phyloP scores from a whole-genome alignment of 2,113 vertebrate genomes.

The Fregata magnificens region DNA sequence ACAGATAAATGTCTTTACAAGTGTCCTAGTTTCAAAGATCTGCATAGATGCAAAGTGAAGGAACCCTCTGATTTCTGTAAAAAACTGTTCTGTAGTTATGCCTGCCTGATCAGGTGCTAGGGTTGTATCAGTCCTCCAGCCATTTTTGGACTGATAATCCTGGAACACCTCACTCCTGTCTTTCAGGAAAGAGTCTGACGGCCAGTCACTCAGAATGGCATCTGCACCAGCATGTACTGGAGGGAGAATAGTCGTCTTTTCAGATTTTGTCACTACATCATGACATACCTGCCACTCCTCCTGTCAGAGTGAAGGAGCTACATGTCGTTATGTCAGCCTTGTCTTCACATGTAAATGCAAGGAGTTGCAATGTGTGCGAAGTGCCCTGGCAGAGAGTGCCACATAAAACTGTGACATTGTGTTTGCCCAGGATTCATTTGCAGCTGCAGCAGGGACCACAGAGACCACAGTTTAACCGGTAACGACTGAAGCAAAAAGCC shows the following conservation, averaged over 20 bases:
- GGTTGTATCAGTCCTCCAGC: neutral
- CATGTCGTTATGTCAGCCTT: neutral
- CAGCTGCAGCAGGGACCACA: neutral
- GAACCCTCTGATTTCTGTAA: neutral
- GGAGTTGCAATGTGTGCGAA: neutral
- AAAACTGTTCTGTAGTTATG: neutral
- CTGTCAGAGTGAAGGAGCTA: neutral
- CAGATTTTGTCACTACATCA: neutral
- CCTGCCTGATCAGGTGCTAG: neutral
- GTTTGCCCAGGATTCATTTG: neutral
- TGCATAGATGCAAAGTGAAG: neutral
- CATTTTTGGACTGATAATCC: neutral
- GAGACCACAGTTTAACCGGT: neutral
- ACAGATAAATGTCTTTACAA: neutral
- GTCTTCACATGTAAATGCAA: neutral
- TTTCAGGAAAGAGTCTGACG: neutral
- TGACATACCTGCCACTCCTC: neutral
- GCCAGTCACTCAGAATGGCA: neutral
- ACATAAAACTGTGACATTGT: neutral
- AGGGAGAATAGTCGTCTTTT: neutral
- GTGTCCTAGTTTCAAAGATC: neutral
- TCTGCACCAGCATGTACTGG: neutral
- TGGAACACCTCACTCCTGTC: neutral
- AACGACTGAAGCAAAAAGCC: neutral
- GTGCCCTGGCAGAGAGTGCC: neutral